Evolutionary conservation across 2,888 invertebrate species (phyloP), one percentile per base, ranked within the genome.

Genomic region (Campaea margaritaria): DNA sequence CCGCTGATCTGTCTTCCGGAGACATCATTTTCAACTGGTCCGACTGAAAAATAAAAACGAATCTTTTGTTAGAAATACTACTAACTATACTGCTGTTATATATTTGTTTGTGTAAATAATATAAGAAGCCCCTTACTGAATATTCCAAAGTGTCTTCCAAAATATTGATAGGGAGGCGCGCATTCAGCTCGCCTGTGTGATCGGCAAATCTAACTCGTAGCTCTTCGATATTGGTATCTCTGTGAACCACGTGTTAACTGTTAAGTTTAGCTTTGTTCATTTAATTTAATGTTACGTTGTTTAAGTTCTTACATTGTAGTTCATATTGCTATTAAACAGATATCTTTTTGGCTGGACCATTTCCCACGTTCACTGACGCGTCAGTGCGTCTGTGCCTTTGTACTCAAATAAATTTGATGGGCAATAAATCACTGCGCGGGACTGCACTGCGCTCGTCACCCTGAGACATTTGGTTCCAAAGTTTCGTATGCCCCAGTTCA

Each of bases 161-260:
- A 43, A 92, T 82, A 55, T 85, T 84, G n/a, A 94, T 90, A 21
- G 92, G 93, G 10, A 96, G 84, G 10, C 93, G 89, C 48, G 95
- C 94, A 0, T 83, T 77, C 14, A 96, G 68, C 27, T 95, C 94
- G 9, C 96, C 96, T 0, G 96, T 96, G 64, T 95, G 95, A 79
- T 96, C 96, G 9, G 94, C 91, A 39, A 96, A 86, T 3, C 93
- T 93, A 0, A 96, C 86, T 53, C 91, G 91, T n/a, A 96, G 83
- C 70, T 96, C 95, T 59, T 89, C 88, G 15, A 57, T 54, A 55
- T 72, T 74, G 60, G 78, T 79, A 14, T 80, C 76, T 42, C 86
- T 86, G 65, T 36, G 58, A 34, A 13, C 28, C 9, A 13, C 14
- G 13, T 0, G 2, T 21, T 21, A 21, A 21, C 21, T 5, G 3